Conservation (phyloP, 2,797 vertebrate species). For the Antennarius maculatus region DNA sequence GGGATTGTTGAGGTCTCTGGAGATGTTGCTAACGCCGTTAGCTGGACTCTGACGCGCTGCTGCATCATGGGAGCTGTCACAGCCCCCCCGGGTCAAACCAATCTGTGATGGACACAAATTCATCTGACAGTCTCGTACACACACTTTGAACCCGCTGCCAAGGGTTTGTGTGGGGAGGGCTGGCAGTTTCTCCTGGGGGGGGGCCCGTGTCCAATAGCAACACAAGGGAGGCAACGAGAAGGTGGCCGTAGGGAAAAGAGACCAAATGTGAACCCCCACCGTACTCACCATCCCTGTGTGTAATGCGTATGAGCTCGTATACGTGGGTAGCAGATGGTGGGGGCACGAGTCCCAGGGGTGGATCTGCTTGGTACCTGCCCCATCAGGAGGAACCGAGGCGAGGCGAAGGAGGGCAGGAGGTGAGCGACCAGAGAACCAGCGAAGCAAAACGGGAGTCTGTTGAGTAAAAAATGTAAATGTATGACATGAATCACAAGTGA, state of each 20-base stretch:
- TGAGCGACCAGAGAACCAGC: not conserved
- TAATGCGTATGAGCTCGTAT: constrained; percentile 24
- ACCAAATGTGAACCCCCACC: constrained; percentile 30
- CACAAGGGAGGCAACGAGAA: constrained; percentile 17
- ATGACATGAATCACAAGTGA: constrained; percentile 31
- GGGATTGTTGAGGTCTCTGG: not conserved
- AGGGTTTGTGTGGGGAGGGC: constrained; percentile 57
- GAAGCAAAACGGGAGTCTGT: constrained; percentile 18
- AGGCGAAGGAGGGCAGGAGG: constrained; percentile 6
- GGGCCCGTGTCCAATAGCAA: constrained; percentile 39
- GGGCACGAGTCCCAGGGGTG: constrained; percentile 24
- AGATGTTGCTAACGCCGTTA: constrained; percentile 29
- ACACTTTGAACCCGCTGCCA: constrained; percentile 57
- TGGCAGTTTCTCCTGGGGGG: constrained; percentile 60
- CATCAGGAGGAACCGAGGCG: constrained; percentile 41
- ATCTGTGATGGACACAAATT: constrained; percentile 73
- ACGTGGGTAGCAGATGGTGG: constrained; percentile 49
- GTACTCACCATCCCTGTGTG: constrained; percentile 6
- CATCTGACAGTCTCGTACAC: constrained; percentile 71
- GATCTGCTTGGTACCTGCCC: constrained; percentile 49
- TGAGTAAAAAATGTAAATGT: constrained; percentile 6
- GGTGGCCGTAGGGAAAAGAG: constrained; percentile 35
- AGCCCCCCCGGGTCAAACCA: constrained; percentile 60
- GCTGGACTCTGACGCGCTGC: constrained; percentile 52
- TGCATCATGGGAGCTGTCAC: constrained; percentile 64